Conservation (phyloP, 2,888 invertebrate genomes). For the Hypsopygia costalis region DNA sequence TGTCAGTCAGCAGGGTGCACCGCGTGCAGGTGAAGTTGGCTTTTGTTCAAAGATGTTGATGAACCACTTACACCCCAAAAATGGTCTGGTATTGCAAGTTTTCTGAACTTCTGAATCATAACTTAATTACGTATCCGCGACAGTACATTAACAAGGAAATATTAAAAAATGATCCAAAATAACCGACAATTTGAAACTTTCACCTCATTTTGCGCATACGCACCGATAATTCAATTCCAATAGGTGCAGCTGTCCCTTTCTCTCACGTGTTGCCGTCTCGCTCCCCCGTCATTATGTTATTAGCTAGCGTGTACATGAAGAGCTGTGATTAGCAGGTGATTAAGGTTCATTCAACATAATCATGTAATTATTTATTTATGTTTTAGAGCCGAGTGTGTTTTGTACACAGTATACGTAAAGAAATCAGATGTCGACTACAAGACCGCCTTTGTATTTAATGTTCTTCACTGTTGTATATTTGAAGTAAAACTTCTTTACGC, state of each 20-base stretch:
- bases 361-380: conserved; percentile 78
- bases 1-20: too few species aligned
- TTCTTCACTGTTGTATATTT: too few species aligned
- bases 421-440: conserved; percentile 1
- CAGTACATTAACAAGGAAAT: conserved; percentile 9
- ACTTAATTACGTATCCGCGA: too few species aligned
- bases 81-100: too few species aligned
- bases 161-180: conserved; percentile 13
- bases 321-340: conserved; percentile 75
- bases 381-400: conserved; percentile 72
- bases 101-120: too few species aligned
- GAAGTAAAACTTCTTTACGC: too few species aligned
- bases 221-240: conserved; percentile 30
- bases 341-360: conserved; percentile 76
- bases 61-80: too few species aligned
- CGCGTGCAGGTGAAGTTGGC: too few species aligned
- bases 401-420: conserved; percentile 43
- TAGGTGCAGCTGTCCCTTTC: conserved; percentile 25
- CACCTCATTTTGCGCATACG: conserved; percentile 43
- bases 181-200: conserved; percentile 28
- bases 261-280: conserved; percentile 29
- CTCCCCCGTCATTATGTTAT: conserved; percentile 69
- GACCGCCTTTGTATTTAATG: too few species aligned
- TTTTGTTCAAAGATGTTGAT: too few species aligned
- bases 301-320: conserved; percentile 56